Conservation (phyloP, 2,797 vertebrate genomes). For the Pagetopsis macropterus region DNA sequence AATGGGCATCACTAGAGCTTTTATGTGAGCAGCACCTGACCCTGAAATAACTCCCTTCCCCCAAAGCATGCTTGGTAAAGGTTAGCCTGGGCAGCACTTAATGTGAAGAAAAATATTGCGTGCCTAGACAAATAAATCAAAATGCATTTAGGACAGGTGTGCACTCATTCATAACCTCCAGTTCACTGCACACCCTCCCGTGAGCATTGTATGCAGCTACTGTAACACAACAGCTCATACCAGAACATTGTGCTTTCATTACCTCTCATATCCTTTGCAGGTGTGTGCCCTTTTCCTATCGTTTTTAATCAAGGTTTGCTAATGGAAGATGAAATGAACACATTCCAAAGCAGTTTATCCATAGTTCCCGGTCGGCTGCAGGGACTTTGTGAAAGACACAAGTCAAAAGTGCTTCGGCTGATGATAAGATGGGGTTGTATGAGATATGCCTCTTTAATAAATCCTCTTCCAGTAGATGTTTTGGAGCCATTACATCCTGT, state of each 20-base stretch:
- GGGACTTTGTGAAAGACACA: conserved; percentile 61
- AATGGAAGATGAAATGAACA: conserved; percentile 60
- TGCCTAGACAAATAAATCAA: conserved; percentile 67
- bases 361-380: conserved; percentile 56
- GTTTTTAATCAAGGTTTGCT: conserved; percentile 55
- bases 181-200: conserved; percentile 29
- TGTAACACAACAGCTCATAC: conserved; percentile 47
- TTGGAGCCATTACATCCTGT: conserved; percentile 68
- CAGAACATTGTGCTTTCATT: conserved; percentile 58
- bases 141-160: conserved; percentile 58
- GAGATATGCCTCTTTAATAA: conserved; percentile 65
- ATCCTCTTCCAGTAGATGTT: conserved; percentile 68
- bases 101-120: conserved; percentile 66
- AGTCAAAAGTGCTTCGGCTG: conserved; percentile 61
- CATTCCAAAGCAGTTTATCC: conserved; percentile 57
- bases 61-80: conserved; percentile 59
- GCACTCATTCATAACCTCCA: conserved; percentile 46
- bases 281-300: conserved; percentile 7
- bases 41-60: conserved; percentile 62
- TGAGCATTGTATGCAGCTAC: conserved; percentile 34
- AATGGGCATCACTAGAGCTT: conserved; percentile 48
- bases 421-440: conserved; percentile 57
- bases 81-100: conserved; percentile 69
- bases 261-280: conserved; percentile 42
- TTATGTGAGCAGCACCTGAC: conserved; percentile 61